These are phyloP conservation scores for Theristicus caerulescens DNA, from an alignment of 2,113 vertebrate species.

Conservation along the genomic window DNA sequence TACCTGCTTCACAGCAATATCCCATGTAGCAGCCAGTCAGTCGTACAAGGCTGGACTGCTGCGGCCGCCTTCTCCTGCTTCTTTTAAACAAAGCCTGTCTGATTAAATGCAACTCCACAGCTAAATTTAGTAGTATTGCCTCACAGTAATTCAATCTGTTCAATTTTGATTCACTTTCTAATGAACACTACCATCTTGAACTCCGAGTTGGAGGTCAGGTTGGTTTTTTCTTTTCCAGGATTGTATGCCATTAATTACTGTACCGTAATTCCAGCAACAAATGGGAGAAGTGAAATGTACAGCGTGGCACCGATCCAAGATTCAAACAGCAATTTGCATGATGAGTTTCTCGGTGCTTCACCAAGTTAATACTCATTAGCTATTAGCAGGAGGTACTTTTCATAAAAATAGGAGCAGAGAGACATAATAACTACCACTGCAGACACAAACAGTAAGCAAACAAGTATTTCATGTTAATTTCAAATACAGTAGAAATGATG, in stretches of 20 bases:
- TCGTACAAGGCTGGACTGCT: background rate
- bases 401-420: background rate
- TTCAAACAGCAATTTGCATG: background rate
- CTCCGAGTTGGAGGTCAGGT: background rate
- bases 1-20: background rate
- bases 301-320: rapidly evolving
- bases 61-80: background rate
- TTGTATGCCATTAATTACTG: background rate
- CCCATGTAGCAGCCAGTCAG: rapidly evolving
- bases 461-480: background rate
- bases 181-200: background rate
- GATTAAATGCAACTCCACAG: background rate
- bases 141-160: background rate
- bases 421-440: background rate
- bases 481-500: background rate
- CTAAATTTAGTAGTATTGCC: background rate
- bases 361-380: background rate
- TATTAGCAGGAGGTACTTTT: background rate
- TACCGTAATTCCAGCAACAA: background rate
- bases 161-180: background rate
- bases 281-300: background rate
- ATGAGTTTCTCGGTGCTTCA: background rate
- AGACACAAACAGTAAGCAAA: background rate
- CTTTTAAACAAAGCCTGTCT: background rate
- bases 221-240: background rate